Evolutionary conservation across 2,113 vertebrate species (phyloP).

Genomic region (Stigmatopora argus): DNA sequence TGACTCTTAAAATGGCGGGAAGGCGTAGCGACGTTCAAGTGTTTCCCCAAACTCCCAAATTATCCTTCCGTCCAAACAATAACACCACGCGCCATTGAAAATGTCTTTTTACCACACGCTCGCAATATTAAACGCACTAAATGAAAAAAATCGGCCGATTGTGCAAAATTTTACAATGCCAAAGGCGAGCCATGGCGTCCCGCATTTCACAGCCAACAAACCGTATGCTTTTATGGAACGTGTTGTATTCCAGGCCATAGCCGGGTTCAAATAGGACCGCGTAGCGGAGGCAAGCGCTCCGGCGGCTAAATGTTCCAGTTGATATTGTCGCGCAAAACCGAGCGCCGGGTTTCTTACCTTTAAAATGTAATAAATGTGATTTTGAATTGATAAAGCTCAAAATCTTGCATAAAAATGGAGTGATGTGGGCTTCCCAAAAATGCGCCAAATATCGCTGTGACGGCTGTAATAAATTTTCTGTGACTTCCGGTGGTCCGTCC

Average conservation of each 20-base stretch:
- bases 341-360: constrained; percentile 15
- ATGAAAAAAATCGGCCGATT: not conserved
- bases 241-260: constrained; percentile 56
- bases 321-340: not conserved
- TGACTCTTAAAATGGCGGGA: constrained; percentile 33
- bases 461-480: constrained; percentile 8
- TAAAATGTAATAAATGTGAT: not conserved
- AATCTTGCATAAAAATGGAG: not conserved
- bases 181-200: not conserved
- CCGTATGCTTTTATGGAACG: not conserved
- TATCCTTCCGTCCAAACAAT: not conserved
- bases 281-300: constrained; percentile 4
- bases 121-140: not conserved
- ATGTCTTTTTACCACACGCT: not conserved
- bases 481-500: constrained; percentile 1
- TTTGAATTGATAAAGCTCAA: constrained; percentile 2
- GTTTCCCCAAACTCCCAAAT: not conserved
- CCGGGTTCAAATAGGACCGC: constrained; percentile 30
- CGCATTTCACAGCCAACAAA: not conserved
- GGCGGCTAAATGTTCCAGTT: not conserved
- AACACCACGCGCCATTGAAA: not conserved
- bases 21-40: not conserved
- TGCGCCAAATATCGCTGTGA: constrained; percentile 9
- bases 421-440: not conserved
- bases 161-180: not conserved